Percentiles rank a stretch among this genome's conserved stretches.
These are phyloP conservation scores for Bilobella aurantiaca DNA, from an alignment of 1,140 invertebrate genomes.

Conservation along the genomic window DNA sequence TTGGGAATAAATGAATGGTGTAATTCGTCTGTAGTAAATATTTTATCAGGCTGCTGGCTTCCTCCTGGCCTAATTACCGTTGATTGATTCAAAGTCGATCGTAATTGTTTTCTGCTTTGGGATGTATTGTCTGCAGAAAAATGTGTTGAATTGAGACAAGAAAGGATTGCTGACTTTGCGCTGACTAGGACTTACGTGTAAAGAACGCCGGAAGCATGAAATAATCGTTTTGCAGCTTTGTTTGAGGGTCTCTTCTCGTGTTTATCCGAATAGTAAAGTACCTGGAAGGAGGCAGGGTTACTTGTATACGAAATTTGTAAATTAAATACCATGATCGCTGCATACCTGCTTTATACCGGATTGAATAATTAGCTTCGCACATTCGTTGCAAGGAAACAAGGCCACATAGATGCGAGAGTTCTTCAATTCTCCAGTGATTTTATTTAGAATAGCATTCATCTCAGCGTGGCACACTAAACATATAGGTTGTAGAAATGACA, in stretches of 20 bases:
- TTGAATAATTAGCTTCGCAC: slow-evolving; percentile 94
- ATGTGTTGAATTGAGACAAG: too few relatives aligned
- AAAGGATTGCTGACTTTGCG: too few relatives aligned
- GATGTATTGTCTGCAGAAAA: too few relatives aligned
- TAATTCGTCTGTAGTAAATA: too few relatives aligned
- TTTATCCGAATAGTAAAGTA: slow-evolving; percentile 69
- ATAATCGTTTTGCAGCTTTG: slow-evolving; percentile 65
- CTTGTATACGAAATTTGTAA: neutral
- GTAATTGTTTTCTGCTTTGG: slow-evolving; percentile 52
- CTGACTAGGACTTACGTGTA: too few relatives aligned
- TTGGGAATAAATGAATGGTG: too few relatives aligned
- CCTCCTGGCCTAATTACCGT: too few relatives aligned
- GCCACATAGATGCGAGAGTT: slow-evolving; percentile 75
- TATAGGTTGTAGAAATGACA: neutral
- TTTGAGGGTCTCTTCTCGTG: slow-evolving; percentile 55
- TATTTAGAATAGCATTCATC: slow-evolving; percentile 91
- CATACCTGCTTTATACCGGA: slow-evolving; percentile 66
- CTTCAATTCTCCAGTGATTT: slow-evolving; percentile 63
- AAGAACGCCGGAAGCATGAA: slow-evolving; percentile 59
- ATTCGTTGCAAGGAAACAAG: slow-evolving; percentile 91
- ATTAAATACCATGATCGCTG: neutral
- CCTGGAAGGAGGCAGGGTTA: slow-evolving; percentile 10
- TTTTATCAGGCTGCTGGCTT: too few relatives aligned
- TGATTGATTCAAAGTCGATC: slow-evolving; percentile 55
- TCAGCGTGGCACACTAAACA: slow-evolving; percentile 89